Conservation (phyloP, 2,797 vertebrate genomes). For the Brachyalestes nurse region DNA sequence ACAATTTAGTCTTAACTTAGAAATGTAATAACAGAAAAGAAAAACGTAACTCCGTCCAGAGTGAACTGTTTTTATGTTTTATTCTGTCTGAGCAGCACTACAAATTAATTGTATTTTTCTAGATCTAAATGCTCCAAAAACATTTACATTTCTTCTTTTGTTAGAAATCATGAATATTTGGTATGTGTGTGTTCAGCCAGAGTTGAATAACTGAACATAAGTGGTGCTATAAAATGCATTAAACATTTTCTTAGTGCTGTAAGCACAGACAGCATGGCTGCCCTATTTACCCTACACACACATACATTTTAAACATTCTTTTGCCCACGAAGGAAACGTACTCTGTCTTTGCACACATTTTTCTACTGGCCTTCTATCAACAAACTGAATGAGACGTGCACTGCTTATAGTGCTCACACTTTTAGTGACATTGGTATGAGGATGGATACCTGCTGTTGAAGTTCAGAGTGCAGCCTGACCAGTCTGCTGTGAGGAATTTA, state of each 20-base stretch:
- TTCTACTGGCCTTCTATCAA: constrained; percentile 61
- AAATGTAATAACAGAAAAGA: no score
- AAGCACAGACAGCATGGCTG: constrained; percentile 19
- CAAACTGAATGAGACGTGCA: constrained; percentile 58
- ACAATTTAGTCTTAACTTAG: no score
- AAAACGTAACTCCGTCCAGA: no score
- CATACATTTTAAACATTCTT: not conserved
- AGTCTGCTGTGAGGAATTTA: constrained; percentile 38
- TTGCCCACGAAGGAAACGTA: constrained; percentile 8
- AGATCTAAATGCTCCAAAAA: not conserved
- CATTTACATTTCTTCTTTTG: not conserved
- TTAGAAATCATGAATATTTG: not conserved
- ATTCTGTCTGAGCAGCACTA: not conserved
- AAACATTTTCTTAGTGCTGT: not conserved
- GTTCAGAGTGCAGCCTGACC: constrained; percentile 40
- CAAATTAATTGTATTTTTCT: not conserved
- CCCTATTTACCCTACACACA: constrained; percentile 30
- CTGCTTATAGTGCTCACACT: constrained; percentile 16
- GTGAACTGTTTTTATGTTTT: no score
- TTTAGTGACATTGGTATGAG: constrained; percentile 47
- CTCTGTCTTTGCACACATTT: constrained; percentile 38
- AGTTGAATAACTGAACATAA: not conserved
- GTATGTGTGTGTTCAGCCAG: not conserved
- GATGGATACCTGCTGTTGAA: constrained; percentile 32
- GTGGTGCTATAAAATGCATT: not conserved